Base-by-base conservation (phyloP, 2,797 vertebrate species). In the Hypotaenidia okinawae region DNA sequence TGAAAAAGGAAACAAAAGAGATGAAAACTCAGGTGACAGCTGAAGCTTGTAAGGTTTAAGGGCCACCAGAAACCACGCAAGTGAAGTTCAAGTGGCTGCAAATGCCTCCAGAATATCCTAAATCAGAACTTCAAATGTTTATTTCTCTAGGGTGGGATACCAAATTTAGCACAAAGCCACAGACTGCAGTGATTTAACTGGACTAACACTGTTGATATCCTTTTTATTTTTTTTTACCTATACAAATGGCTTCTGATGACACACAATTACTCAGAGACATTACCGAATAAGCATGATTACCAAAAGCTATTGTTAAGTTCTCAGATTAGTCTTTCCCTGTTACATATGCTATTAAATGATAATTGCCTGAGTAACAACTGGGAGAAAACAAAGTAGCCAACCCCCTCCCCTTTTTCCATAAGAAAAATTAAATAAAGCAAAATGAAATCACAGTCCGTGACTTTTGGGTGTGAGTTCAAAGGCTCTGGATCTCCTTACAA, bases 351-450 rank as follows among this genome's bases (percentile, higher is more conserved):
- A 80, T 45, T 63, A 59, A 67, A 59, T 15, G 35, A 49, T 61
- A 59, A 49, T 13, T 25, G 19, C 22, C 30, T 13, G 12, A 72
- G 19, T 13, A 67, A 43, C 41, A 84, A 67, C 17, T 18, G 5
- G 22, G 9, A 61, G 12, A 76, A 84, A 81, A 55, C 16, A 62
- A 80, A 11, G 7, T 16, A 51, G 3, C 5, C 57, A 77, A 55
- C 5, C 6, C 2, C 0, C 4, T 47, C 47, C 22, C 10, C 13
- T 30, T 3, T 19, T 57, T 30, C 30, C 11, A 59, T 28, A 18
- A 2, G 19, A 94, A 69, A 69, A 61, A 24, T 7, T 9, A 18
- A 22, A n/a, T 28, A 33, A 55, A 58, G 18, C 9, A 43, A 59
- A 89, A 68, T 2, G 2, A 70, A 81, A 32, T 8, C 11, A 43